Percentiles rank a stretch among this genome's conserved stretches.
These are phyloP conservation scores for Trochalopteron elliotii DNA, from an alignment of 2,113 vertebrate species.

Conservation along the genomic window DNA sequence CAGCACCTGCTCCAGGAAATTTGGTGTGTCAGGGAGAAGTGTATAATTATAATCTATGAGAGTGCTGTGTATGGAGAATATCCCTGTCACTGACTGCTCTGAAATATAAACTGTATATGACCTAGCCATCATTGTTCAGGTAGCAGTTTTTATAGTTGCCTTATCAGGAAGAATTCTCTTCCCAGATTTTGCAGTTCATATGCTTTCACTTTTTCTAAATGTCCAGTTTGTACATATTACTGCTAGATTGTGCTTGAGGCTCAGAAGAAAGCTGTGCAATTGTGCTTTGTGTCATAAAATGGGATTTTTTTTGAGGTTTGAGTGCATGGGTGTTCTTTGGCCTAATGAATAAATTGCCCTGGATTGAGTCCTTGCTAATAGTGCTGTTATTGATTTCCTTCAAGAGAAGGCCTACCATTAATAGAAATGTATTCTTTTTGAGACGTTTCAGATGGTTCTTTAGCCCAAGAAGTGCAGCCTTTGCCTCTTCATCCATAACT, in stretches of 20 bases:
- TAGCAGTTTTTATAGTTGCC: background rate
- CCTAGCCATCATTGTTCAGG: background rate
- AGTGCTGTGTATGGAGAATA: background rate
- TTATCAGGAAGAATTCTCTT: background rate
- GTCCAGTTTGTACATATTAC: background rate
- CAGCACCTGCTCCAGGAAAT: background rate
- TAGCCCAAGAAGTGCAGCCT: background rate
- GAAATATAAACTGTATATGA: background rate
- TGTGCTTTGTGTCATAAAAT: background rate
- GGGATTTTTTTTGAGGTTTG: background rate
- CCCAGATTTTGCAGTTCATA: background rate
- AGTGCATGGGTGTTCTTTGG: background rate
- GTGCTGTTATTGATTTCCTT: background rate
- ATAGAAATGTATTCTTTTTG: background rate
- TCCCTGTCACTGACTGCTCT: background rate
- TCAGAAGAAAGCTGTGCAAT: background rate
- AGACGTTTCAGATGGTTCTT: background rate
- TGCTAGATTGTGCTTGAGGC: background rate
- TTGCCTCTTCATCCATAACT: background rate
- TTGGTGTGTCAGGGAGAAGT: background rate
- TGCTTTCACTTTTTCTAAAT: background rate
- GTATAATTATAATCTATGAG: accelerated
- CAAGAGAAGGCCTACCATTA: background rate
- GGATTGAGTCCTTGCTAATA: background rate
- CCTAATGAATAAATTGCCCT: background rate